Evolutionary conservation across 2,888 invertebrate species (phyloP), one percentile per base, ranked within the genome.

Genomic region (Papilio elwesi): DNA sequence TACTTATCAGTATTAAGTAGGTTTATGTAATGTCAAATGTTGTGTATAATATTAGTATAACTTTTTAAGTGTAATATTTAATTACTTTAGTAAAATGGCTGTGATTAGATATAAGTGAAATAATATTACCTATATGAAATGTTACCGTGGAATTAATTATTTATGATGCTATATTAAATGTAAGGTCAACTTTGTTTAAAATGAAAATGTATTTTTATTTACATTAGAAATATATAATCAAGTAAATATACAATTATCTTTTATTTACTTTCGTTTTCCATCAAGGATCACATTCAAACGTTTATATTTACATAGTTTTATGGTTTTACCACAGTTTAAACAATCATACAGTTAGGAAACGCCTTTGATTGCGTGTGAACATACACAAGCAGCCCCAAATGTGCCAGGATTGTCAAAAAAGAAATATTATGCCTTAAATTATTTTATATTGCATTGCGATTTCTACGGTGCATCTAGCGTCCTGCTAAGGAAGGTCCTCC

Each of bases 1-100:
- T 75, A 73, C 74, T 74, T 71, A 77, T 77, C 78, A 78, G 78
- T 79, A 79, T 79, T 79, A 75, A 73, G 59, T 71, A 69, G 15
- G 11, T 67, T 48, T 52, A 55, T 55, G 53, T 57, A 38, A 36
- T 26, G 36, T 36, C 26, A 57, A 57, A 12, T 36, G 36, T 57
- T 57, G 2, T 12, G 15, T 13, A 51, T 6, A n/a, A 51, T 5
- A 43, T 43, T 52, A 12, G 48, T 48, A 6, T 68, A 63, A 36
- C 2, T 43, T 26, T 47, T 26, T 49, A 57, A 12, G 0, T 36
- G 26, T 67, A 48, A 3, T 68, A 9, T 66, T 6, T 36, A 36
- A 43, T 12, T 67, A 13, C 47, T 71, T n/a, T 72, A 75, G 49
- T 65, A 70, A 65, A 59, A 76, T 73, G 79, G 80, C 79, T 80